phyloP scores from a whole-genome alignment of 2,888 invertebrate genomes.

The Apodemia duryi region DNA sequence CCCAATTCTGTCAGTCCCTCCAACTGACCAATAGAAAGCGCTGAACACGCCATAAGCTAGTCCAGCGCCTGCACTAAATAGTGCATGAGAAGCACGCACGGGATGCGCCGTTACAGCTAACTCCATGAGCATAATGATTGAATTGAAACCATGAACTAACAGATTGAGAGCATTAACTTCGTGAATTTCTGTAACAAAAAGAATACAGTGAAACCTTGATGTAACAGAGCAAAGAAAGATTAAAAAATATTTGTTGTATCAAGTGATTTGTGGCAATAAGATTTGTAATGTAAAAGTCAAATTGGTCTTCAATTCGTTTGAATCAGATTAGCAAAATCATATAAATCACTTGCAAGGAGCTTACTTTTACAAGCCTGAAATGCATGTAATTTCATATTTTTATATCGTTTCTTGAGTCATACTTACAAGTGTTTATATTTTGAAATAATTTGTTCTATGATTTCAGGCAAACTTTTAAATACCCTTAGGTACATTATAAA shows the following conservation, averaged over 20 bases:
- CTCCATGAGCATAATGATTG: constrained; percentile 85
- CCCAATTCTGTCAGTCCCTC: constrained; percentile 74
- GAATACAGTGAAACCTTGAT: not conserved
- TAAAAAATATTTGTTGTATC: not conserved
- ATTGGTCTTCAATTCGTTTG: too few species aligned
- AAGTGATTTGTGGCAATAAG: too few species aligned
- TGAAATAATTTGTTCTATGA: too few species aligned
- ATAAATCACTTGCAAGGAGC: too few species aligned
- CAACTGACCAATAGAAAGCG: constrained; percentile 67
- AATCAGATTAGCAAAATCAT: too few species aligned
- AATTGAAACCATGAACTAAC: constrained; percentile 87
- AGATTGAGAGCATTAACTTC: constrained; percentile 83
- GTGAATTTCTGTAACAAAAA: constrained; percentile 72
- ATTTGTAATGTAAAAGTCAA: too few species aligned
- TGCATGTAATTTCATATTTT: too few species aligned
- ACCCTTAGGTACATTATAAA: too few species aligned
- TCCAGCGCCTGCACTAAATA: constrained; percentile 81
- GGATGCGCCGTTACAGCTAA: constrained; percentile 86
- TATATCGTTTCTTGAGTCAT: too few species aligned
- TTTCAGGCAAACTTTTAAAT: too few species aligned
- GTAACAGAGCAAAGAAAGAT: not conserved
- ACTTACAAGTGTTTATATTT: too few species aligned
- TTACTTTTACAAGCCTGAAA: too few species aligned
- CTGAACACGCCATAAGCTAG: constrained; percentile 72
- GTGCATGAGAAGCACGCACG: constrained; percentile 81